Evolutionary conservation across 2,888 invertebrate species (phyloP), one percentile per base, ranked within the genome.

Genomic region (Sinelater perroti): DNA sequence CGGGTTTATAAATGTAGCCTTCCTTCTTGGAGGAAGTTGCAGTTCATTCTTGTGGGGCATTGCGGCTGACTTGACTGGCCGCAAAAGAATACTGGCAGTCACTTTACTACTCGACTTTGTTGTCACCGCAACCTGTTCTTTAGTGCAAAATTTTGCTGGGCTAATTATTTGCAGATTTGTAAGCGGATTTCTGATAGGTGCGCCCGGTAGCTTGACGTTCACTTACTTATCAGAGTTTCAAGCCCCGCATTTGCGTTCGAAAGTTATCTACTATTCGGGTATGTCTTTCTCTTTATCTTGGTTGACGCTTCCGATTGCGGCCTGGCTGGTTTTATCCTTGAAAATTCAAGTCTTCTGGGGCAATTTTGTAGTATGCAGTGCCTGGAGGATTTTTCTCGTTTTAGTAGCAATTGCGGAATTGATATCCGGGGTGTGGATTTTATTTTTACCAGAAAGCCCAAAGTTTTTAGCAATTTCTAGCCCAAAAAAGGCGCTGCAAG

Each of bases 1-100:
- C 58, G 90, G 90, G 1, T 79, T 86, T 28, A 81, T 90, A 52
- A 90, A 89, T 69, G 87, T 89, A 69, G 83, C 86, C 0, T 89
- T 90, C 64, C 84, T 91, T 79, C 79, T 87, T 44, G 90, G 89
- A 63, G 86, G 89, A 24, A 86, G 87, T 18, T 67, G 87, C 16
- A 91, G 91, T 46, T 88, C 91, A 0, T 88, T 89, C 77, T 77
- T 91, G 49, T 91, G 93, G 91, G 93, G 93, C 31, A 84, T 87
- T 62, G 74, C 91, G 60, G 90, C 91, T 0, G 93, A 94, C 75
- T 85, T 86, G 40, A 73, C 83, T 56, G 93, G 93, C 0, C 82
- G 93, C 1, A 81, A 86, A 11, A 83, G 81, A 6, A 81, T 85
- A 18, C 56, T 71, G 21, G 44, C 68, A 6, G 55, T 55, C n/a